Percentiles rank a stretch among this genome's conserved stretches.
Evolutionary conservation across 2,797 vertebrate genomes (phyloP).

Genomic region (Chloroceryle inda): DNA sequence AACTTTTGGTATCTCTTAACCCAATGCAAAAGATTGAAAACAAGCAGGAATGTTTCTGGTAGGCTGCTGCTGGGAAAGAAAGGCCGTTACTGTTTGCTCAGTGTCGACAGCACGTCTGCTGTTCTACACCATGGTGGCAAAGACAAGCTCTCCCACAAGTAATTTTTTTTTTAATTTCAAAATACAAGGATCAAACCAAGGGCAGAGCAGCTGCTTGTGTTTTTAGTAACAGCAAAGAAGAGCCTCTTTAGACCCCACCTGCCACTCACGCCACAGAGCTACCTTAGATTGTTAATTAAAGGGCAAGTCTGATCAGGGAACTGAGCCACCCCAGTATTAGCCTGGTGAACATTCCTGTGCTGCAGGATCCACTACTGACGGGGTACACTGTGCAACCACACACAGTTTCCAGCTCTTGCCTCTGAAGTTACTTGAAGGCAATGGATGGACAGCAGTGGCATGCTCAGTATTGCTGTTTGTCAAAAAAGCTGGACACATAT

Average conservation of each 20-base stretch:
- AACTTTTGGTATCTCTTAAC: background rate
- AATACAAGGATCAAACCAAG: background rate
- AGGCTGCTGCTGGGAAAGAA: background rate
- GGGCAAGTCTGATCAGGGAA: background rate
- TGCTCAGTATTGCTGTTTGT: background rate
- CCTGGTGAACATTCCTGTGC: background rate
- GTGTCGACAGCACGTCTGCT: background rate
- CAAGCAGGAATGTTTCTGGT: background rate
- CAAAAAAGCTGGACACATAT: background rate
- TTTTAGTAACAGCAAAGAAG: background rate
- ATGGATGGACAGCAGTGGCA: background rate
- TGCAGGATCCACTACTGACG: background rate
- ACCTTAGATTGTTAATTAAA: background rate
- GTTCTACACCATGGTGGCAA: background rate
- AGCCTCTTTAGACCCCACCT: background rate
- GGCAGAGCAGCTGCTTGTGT: background rate
- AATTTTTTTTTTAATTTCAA: background rate
- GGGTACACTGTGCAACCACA: background rate
- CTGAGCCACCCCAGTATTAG: background rate
- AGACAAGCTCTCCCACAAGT: background rate
- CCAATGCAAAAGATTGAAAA: background rate
- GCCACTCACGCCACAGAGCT: background rate
- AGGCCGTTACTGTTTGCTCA: background rate
- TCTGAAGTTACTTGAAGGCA: background rate
- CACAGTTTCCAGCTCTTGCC: background rate